Conservation (phyloP, 2,888 invertebrate genomes). For the Actias luna region DNA sequence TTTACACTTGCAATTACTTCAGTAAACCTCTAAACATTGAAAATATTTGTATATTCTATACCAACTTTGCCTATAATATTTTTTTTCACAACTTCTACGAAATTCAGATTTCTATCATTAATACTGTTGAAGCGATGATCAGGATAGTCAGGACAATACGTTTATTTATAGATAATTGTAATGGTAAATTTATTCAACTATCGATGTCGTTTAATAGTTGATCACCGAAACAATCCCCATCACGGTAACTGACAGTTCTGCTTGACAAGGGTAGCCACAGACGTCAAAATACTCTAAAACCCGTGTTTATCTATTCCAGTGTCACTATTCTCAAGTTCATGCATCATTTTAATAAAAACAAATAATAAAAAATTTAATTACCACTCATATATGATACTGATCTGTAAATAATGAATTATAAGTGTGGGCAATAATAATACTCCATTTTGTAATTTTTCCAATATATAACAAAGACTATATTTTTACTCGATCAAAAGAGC, state of each 20-base stretch:
- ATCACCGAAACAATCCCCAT: constrained; percentile 16
- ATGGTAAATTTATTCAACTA: background rate
- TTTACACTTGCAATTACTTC: no score
- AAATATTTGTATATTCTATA: no score
- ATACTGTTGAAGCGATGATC: no score
- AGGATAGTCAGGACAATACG: background rate
- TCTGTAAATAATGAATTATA: background rate
- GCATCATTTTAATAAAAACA: background rate
- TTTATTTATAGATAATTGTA: background rate
- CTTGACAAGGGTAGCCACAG: constrained; percentile 15
- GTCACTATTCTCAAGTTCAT: background rate
- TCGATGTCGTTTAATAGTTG: constrained; percentile 6
- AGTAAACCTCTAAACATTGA: no score
- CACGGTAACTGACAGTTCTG: constrained; percentile 14
- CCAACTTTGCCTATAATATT: no score
- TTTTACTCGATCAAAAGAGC: no score
- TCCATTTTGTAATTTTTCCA: no score
- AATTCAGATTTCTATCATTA: no score
- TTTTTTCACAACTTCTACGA: no score
- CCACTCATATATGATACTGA: background rate
- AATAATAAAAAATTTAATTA: background rate
- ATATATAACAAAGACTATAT: no score
- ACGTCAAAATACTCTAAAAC: constrained; percentile 4
- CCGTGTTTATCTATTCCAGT: background rate
- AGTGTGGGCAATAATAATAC: no score